These are phyloP conservation scores for Chromobotia macracanthus DNA, from an alignment of 2,797 vertebrate species.

Conservation along the genomic window DNA sequence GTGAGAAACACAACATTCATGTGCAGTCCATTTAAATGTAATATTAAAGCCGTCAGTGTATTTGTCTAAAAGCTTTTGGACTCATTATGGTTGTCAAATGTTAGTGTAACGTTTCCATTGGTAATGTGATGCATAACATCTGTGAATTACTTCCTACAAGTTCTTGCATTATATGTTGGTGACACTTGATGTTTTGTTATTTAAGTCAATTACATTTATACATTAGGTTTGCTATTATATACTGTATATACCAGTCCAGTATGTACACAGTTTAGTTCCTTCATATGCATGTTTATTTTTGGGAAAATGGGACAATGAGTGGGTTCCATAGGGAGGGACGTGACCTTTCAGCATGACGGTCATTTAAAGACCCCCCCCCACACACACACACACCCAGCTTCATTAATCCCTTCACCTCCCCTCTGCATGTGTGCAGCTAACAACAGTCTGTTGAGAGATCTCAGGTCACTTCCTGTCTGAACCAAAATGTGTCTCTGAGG, in stretches of 20 bases:
- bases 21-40: no score
- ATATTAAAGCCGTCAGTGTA: background rate
- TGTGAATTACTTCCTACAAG: no score
- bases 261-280: slow-evolving; percentile 3
- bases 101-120: no score
- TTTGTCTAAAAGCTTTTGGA: background rate
- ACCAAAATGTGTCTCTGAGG: background rate
- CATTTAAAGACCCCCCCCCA: slow-evolving; percentile 30
- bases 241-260: no score
- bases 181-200: no score
- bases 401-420: slow-evolving; percentile 22
- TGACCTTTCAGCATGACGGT: background rate
- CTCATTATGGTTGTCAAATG: no score
- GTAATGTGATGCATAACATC: no score
- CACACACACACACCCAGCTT: slow-evolving; percentile 31
- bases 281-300: slow-evolving; percentile 16
- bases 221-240: no score
- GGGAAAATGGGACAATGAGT: slow-evolving; percentile 3
- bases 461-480: no score
- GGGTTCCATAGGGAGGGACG: background rate
- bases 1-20: slow-evolving; percentile 66
- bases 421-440: slow-evolving; percentile 17
- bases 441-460: slow-evolving; percentile 33
- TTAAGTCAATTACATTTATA: no score
- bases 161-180: no score